phyloP scores from a whole-genome alignment of 2,888 invertebrate genomes.

The Abscondita cerata region DNA sequence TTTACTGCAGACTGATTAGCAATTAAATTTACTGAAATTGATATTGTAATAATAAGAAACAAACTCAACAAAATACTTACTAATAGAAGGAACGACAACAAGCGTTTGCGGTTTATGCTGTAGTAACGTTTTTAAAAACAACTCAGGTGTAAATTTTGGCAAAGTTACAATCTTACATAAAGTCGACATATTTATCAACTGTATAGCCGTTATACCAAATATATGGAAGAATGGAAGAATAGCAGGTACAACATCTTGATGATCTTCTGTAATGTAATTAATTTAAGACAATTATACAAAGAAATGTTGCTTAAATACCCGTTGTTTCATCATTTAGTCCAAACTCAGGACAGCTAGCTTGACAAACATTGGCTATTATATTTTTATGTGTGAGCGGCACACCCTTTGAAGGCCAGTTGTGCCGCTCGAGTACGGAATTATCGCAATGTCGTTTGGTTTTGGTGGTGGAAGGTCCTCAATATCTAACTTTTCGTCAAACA shows the following conservation, averaged over 20 bases:
- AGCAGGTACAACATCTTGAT: constrained; percentile 71
- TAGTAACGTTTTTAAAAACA: constrained; percentile 70
- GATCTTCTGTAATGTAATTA: constrained; percentile 52
- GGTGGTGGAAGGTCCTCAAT: constrained; percentile 61
- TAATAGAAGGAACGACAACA: constrained; percentile 81
- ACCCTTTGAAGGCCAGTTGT: constrained; percentile 86
- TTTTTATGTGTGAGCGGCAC: constrained; percentile 71
- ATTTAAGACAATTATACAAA: neutral
- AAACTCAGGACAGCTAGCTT: constrained; percentile 13
- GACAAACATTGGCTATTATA: constrained; percentile 59
- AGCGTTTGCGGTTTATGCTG: constrained; percentile 69
- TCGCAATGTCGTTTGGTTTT: constrained; percentile 65
- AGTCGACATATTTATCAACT: constrained; percentile 57
- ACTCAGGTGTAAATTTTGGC: constrained; percentile 75
- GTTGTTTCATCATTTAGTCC: constrained; percentile 11
- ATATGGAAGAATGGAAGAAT: constrained; percentile 85
- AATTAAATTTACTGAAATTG: constrained; percentile 68
- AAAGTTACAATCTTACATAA: constrained; percentile 74
- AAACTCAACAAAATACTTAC: constrained; percentile 52
- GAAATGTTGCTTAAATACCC: constrained; percentile 2
- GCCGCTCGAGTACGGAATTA: constrained; percentile 85
- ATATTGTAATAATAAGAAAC: neutral
- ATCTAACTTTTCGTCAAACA: constrained; percentile 61
- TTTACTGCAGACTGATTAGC: constrained; percentile 67
- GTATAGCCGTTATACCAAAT: constrained; percentile 72